phyloP scores from a whole-genome alignment of 2,797 vertebrate species.

The Myotis pilosus region DNA sequence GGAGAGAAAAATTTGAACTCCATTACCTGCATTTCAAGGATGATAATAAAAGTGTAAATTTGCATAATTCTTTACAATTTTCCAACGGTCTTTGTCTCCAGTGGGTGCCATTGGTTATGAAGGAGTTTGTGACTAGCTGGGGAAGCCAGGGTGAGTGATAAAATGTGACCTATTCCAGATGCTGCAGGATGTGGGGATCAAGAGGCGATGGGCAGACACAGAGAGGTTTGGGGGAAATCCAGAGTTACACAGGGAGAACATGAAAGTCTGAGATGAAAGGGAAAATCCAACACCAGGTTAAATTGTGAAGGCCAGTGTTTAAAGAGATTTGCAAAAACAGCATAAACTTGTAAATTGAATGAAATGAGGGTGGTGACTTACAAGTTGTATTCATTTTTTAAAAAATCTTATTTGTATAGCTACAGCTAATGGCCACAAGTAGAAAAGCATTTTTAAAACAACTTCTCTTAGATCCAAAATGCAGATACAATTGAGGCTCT shows the following conservation, averaged over 20 bases:
- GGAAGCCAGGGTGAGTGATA: background rate
- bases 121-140: background rate
- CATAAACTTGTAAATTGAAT: background rate
- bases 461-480: background rate
- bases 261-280: background rate
- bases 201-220: background rate
- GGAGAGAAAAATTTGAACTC: background rate
- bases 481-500: background rate
- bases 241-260: background rate
- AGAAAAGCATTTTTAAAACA: background rate
- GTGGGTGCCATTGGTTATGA: background rate
- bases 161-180: background rate
- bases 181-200: background rate
- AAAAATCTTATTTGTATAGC: background rate
- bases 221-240: background rate
- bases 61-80: background rate
- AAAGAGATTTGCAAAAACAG: constrained; percentile 4
- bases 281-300: background rate
- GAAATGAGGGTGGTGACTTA: background rate
- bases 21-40: background rate
- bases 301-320: background rate
- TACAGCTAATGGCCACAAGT: background rate
- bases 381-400: background rate
- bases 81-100: background rate
- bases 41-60: background rate